phyloP scores from a whole-genome alignment of 2,888 invertebrate genomes.

The Drosophila mulleri region DNA sequence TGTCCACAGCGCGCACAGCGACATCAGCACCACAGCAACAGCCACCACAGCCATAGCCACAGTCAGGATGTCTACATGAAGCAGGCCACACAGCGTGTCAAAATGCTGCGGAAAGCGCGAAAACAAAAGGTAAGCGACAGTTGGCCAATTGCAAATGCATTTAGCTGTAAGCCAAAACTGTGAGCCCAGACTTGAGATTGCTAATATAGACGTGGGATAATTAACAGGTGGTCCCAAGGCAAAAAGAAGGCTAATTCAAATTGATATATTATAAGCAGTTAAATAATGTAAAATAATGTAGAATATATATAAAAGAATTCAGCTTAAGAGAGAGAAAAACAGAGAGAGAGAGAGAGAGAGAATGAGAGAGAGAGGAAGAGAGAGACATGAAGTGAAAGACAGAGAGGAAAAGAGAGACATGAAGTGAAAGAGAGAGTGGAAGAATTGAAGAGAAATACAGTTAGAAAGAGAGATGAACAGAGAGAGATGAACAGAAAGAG shows the following conservation, averaged over 20 bases:
- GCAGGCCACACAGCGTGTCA: slow-evolving; percentile 84
- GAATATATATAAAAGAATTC: no score
- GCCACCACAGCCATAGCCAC: slow-evolving; percentile 38
- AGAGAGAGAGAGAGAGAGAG: not conserved
- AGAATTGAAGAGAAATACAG: no score
- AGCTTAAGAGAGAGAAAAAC: no score
- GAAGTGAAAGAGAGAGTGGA: no score
- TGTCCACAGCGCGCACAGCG: slow-evolving; percentile 47
- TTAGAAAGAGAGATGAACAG: not conserved
- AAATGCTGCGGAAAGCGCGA: slow-evolving; percentile 84
- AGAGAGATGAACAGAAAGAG: not conserved
- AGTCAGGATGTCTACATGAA: slow-evolving; percentile 82
- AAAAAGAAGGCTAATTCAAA: fast-evolving
- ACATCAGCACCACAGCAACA: slow-evolving; percentile 43
- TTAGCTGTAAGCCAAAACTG: not conserved
- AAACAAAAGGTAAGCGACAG: slow-evolving; percentile 84
- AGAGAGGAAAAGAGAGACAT: not conserved
- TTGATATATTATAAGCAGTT: not conserved
- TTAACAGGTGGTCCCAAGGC: not conserved
- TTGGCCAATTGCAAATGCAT: slow-evolving; percentile 6
- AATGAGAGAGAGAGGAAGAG: not conserved
- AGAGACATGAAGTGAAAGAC: no score
- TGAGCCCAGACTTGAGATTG: not conserved
- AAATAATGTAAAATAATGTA: no score
- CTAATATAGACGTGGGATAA: not conserved